Conservation (phyloP, 92 coral and sea anemone genomes). For the Scolanthus callimorphus region DNA sequence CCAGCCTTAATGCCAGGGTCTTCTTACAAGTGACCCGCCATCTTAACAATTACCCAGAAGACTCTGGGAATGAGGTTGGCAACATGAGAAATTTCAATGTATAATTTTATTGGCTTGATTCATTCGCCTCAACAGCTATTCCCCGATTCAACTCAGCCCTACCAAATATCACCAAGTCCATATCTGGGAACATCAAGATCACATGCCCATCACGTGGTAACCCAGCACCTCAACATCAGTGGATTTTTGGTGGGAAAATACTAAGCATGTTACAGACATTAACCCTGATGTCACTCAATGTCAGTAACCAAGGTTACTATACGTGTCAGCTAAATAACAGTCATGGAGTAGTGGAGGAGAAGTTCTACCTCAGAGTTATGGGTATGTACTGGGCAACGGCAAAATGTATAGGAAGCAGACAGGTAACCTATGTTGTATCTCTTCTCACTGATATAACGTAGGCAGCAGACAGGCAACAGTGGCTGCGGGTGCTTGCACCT, state of each 20-base stretch:
- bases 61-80: not conserved
- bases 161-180: constrained; percentile 34
- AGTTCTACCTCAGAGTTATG: constrained; percentile 50
- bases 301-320: constrained; percentile 59
- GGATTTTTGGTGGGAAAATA: constrained; percentile 56
- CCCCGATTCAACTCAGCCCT: constrained; percentile 45
- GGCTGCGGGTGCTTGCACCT: too few relatives aligned
- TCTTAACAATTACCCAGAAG: too few relatives aligned
- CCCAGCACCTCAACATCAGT: constrained; percentile 63
- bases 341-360: constrained; percentile 44
- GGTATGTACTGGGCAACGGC: too few relatives aligned
- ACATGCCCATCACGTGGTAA: constrained; percentile 69
- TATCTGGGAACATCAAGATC: constrained; percentile 30
- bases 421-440: too few relatives aligned
- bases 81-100: not conserved
- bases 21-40: too few relatives aligned
- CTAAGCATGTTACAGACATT: constrained; percentile 18
- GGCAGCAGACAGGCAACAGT: too few relatives aligned
- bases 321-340: constrained; percentile 66
- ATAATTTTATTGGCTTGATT: too few relatives aligned
- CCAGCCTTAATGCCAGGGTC: too few relatives aligned
- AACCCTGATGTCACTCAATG: constrained; percentile 24
- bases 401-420: too few relatives aligned
- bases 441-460: too few relatives aligned
- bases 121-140: too few relatives aligned